Evolutionary conservation across 2,113 vertebrate species (phyloP).

Genomic region (Ginglymostoma cirratum): DNA sequence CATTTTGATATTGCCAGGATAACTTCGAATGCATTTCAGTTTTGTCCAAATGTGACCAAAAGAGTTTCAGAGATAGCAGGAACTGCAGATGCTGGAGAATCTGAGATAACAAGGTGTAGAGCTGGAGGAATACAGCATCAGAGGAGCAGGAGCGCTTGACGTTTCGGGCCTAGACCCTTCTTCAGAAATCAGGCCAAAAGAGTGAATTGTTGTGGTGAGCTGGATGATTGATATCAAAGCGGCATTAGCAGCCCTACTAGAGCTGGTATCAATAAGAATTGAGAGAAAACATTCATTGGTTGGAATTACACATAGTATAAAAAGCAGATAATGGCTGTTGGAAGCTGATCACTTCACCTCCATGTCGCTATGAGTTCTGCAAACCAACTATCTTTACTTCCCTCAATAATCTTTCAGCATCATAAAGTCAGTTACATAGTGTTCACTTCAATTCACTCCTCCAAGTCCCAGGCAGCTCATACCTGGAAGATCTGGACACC

Average conservation of each 20-base stretch:
- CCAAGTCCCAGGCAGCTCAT: not conserved
- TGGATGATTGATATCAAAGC: not conserved
- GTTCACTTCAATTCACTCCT: not conserved
- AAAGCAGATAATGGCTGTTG: not conserved
- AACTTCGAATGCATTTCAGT: not conserved
- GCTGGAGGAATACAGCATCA: no score
- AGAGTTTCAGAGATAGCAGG: no score
- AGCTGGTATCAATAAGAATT: not conserved
- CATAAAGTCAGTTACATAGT: not conserved
- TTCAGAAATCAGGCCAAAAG: no score
- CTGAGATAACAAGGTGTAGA: no score
- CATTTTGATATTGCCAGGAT: not conserved
- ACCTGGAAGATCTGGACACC: not conserved
- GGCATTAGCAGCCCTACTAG: not conserved
- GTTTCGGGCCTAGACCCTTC: no score
- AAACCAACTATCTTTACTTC: not conserved
- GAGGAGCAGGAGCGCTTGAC: no score
- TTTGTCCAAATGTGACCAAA: not conserved
- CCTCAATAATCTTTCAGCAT: not conserved
- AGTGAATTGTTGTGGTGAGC: not conserved
- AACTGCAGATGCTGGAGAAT: no score
- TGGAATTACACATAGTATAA: not conserved
- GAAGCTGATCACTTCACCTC: not conserved
- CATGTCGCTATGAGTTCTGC: not conserved
- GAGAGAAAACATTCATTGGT: not conserved